Evolutionary conservation across 2,888 invertebrate genomes (phyloP).

Genomic region (Parthenolecanium corni): DNA sequence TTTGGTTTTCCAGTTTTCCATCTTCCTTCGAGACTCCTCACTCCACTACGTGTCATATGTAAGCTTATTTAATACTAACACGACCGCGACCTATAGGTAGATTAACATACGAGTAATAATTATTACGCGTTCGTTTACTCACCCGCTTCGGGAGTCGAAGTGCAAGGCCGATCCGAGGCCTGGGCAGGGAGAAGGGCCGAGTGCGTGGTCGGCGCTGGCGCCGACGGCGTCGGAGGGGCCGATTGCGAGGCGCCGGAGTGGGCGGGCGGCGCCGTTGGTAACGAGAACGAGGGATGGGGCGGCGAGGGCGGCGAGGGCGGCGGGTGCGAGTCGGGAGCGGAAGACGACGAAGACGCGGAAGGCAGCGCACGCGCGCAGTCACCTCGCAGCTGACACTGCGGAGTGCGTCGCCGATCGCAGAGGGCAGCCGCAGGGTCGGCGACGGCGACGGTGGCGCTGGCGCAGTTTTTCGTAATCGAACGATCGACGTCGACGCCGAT

Average conservation of each 20-base stretch:
- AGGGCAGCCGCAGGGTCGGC: neutral
- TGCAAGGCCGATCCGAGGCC: neutral
- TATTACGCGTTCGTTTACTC: too few species aligned
- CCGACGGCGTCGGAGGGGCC: neutral
- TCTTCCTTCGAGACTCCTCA: too few species aligned
- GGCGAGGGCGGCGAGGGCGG: too few species aligned
- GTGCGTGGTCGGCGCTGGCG: neutral
- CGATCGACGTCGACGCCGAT: constrained; percentile 11
- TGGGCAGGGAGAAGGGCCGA: neutral
- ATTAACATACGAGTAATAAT: too few species aligned
- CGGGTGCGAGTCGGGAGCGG: neutral
- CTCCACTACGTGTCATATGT: too few species aligned
- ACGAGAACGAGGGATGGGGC: too few species aligned
- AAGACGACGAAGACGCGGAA: neutral
- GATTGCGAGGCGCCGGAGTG: neutral
- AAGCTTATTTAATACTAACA: too few species aligned
- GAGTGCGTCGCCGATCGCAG: neutral
- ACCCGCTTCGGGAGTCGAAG: too few species aligned
- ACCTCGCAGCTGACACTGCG: neutral
- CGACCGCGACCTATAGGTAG: too few species aligned
- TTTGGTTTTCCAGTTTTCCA: too few species aligned
- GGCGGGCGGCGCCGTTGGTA: too few species aligned
- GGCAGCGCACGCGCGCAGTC: neutral
- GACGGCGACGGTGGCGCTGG: neutral
- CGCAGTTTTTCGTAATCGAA: neutral